Base-by-base conservation (phyloP, 2,797 vertebrate genomes). In the Neosilurus hyrtlii region DNA sequence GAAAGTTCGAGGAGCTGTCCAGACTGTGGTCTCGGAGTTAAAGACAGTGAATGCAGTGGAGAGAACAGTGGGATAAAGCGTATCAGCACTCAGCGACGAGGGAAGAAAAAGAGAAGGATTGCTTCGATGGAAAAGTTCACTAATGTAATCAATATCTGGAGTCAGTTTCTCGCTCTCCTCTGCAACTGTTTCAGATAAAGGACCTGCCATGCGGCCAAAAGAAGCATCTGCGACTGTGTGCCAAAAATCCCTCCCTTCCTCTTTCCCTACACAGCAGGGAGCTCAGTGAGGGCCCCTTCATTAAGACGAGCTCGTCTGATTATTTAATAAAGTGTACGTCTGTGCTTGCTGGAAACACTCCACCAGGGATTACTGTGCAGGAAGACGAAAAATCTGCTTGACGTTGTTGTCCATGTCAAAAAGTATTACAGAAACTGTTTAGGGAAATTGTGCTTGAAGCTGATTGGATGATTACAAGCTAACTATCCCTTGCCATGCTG, bases 121-220 rank as follows among this genome's bases (percentile, higher is more conserved):
- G 72, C 18, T 84, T 82, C 56, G 30, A 86, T 82, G 61, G 82
- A 75, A 80, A 80, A 81, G 82, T 85, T 83, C 76, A 37, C 77
- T 82, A 84, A 86, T 85, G 82, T 84, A 88, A 88, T 89, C 85
- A 88, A 84, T 85, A 83, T 71, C 75, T 85, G 71, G 82, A 81
- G 68, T 35, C 79, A 61, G 76, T 49, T 35, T n/a, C 37, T 43
- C 37, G 37, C 73, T 37, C 80, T 68, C 81, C 84, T 85, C 73
- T 76, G 82, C 78, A 65, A 82, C 82, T 71, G 81, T 71, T 81
- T 86, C 83, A 74, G 87, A 81, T 56, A 73, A 80, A 79, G 68
- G 35, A 72, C 61, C 68, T 65, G 49, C 73, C 68, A 65, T 62
- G 80, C 61, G 79, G 72, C 87, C 86, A 80, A 86, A 78, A 82